Conservation (phyloP, 2,113 vertebrate species). For the Pterocles orientalis region DNA sequence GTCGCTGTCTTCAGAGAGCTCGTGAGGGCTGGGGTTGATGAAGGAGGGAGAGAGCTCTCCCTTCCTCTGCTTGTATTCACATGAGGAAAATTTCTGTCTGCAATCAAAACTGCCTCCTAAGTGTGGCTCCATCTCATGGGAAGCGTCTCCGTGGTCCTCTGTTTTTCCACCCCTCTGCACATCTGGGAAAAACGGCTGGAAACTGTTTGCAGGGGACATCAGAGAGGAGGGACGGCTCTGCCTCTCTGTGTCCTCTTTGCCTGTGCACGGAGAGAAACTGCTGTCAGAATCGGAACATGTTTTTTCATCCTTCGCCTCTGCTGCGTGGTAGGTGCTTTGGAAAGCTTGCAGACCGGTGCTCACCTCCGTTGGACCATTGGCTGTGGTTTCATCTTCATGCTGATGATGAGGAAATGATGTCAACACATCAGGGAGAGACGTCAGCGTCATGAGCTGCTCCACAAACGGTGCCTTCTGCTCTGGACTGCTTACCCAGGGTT, state of each 20-base stretch:
- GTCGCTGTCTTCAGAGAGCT: slow-evolving; percentile 86
- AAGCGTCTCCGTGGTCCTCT: slow-evolving; percentile 73
- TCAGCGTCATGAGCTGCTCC: slow-evolving; percentile 37
- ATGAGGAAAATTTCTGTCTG: slow-evolving; percentile 77
- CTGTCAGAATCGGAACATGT: slow-evolving; percentile 28
- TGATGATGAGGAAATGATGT: slow-evolving; percentile 68
- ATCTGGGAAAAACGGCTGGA: slow-evolving; percentile 76
- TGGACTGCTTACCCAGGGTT: slow-evolving; percentile 32
- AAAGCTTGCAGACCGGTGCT: slow-evolving; percentile 64
- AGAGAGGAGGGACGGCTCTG: slow-evolving; percentile 83
- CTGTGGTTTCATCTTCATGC: slow-evolving; percentile 63
- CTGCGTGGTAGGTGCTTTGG: slow-evolving; percentile 10
- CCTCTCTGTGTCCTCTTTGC: slow-evolving; percentile 81
- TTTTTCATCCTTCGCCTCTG: slow-evolving; percentile 67
- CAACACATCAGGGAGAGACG: slow-evolving; percentile 69
- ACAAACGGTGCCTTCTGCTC: neutral
- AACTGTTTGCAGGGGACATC: slow-evolving; percentile 80
- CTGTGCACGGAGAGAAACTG: slow-evolving; percentile 49
- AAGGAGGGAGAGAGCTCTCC: slow-evolving; percentile 94
- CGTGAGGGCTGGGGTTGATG: slow-evolving; percentile 89
- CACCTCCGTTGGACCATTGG: slow-evolving; percentile 86
- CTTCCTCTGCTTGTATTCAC: slow-evolving; percentile 82
- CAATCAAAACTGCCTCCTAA: slow-evolving; percentile 72
- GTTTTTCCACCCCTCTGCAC: slow-evolving; percentile 57
- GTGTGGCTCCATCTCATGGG: slow-evolving; percentile 75